A percentile compares a stretch with the other conserved stretches of the same genome.
Conservation (phyloP, 2,797 vertebrate genomes). For the Sebastes baramenuke region DNA sequence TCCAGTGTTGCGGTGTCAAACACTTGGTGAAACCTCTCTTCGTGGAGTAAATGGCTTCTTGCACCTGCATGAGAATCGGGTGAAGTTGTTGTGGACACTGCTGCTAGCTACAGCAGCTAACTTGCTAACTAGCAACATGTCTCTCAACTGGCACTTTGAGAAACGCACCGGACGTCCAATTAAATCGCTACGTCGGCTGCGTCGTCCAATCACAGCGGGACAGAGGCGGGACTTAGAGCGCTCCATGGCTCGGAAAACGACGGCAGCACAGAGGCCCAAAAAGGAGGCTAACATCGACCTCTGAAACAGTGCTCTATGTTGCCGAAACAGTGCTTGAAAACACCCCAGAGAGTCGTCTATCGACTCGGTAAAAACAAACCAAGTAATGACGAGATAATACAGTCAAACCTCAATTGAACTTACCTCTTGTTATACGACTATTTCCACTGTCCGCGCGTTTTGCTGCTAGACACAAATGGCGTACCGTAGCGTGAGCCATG, state of each 20-base stretch:
- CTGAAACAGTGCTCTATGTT: conserved; percentile 25
- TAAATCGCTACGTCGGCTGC: background rate
- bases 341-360: background rate
- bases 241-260: conserved; percentile 82
- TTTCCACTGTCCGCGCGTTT: conserved; percentile 87
- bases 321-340: conserved; percentile 18
- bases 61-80: accelerated
- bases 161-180: conserved; percentile 50
- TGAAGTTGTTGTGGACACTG: background rate
- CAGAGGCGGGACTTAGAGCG: conserved; percentile 52
- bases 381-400: background rate
- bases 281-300: conserved; percentile 84
- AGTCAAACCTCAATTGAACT: background rate
- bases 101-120: conserved; percentile 26
- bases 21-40: accelerated
- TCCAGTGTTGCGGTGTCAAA: background rate
- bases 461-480: conserved; percentile 91
- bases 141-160: conserved; percentile 28
- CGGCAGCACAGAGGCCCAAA: conserved; percentile 94
- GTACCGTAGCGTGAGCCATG: conserved; percentile 87
- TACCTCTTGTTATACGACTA: conserved; percentile 76
- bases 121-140: conserved; percentile 66
- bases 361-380: background rate
- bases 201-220: conserved; percentile 59
- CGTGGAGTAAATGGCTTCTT: background rate